Evolutionary conservation across 2,888 invertebrate species (phyloP).

Genomic region (Oeneis ivallda): DNA sequence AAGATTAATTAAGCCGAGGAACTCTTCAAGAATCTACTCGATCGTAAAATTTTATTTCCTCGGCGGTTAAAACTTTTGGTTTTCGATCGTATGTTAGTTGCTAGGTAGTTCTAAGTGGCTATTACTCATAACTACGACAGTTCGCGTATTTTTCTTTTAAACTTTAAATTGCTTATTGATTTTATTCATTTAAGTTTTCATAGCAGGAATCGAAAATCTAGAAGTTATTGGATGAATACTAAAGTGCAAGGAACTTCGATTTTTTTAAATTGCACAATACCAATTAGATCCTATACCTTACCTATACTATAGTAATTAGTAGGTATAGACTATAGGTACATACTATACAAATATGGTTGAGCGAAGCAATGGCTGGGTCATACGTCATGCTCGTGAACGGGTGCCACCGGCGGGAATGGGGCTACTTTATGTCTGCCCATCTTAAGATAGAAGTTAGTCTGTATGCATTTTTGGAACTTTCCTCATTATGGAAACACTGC

Average conservation of each 20-base stretch:
- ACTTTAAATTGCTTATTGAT: conserved; percentile 43
- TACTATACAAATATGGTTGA: too few relatives aligned
- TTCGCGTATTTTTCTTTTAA: conserved; percentile 31
- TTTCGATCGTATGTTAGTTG: conserved; percentile 27
- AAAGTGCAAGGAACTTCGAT: not conserved
- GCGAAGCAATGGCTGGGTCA: too few relatives aligned
- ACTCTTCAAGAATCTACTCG: conserved; percentile 21
- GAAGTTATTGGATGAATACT: conserved; percentile 8
- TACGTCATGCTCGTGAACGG: too few relatives aligned
- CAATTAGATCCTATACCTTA: too few relatives aligned
- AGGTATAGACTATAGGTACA: too few relatives aligned
- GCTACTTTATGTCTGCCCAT: too few relatives aligned
- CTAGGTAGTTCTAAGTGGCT: conserved; percentile 34
- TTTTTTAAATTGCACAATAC: not conserved
- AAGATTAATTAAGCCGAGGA: conserved; percentile 6
- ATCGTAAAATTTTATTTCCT: conserved; percentile 24
- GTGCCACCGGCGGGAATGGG: too few relatives aligned
- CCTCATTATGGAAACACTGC: too few relatives aligned
- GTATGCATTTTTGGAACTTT: too few relatives aligned
- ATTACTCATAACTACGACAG: conserved; percentile 33
- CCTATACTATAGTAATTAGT: too few relatives aligned
- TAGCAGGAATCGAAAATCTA: not conserved
- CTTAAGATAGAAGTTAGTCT: too few relatives aligned
- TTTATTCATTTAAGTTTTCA: conserved; percentile 26
- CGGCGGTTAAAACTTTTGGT: conserved; percentile 25